Evolutionary conservation across 1,140 invertebrate genomes (phyloP).

Genomic region (Eumeta japonica): DNA sequence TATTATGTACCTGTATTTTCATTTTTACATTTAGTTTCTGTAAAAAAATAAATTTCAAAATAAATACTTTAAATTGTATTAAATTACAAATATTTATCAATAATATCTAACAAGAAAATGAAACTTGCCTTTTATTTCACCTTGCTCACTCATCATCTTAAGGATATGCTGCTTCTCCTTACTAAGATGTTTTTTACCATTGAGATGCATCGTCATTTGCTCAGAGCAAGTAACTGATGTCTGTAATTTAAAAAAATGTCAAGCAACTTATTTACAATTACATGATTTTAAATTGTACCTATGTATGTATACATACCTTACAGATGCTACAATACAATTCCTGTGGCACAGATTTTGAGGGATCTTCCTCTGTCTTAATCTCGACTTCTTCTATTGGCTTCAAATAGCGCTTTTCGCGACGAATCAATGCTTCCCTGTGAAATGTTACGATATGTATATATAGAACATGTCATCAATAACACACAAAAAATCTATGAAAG

Average conservation of each 20-base stretch:
- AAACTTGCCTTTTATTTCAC: slow-evolving; percentile 3
- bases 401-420: slow-evolving; percentile 33
- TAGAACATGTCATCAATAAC: too few relatives aligned
- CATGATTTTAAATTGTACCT: too few relatives aligned
- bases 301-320: slow-evolving; percentile 22
- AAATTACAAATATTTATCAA: too few relatives aligned
- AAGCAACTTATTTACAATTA: too few relatives aligned
- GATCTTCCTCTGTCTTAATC: slow-evolving; percentile 3
- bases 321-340: slow-evolving; percentile 39
- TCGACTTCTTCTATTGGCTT: slow-evolving; percentile 15
- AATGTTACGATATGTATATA: too few relatives aligned
- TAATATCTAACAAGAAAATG: slow-evolving; percentile 2
- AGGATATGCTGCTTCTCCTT: slow-evolving; percentile 47
- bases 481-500: too few relatives aligned
- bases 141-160: slow-evolving; percentile 27
- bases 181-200: slow-evolving; percentile 37
- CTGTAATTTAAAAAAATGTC: slow-evolving; percentile 20
- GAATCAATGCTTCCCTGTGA: slow-evolving; percentile 28
- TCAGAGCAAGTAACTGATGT: slow-evolving; percentile 33
- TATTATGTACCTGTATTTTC: too few relatives aligned
- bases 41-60: too few relatives aligned
- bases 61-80: too few relatives aligned
- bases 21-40: too few relatives aligned
- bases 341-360: slow-evolving; percentile 8
- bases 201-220: slow-evolving; percentile 45